Evolutionary conservation across 2,797 vertebrate genomes (phyloP).

Genomic region (Naso thynnoides): DNA sequence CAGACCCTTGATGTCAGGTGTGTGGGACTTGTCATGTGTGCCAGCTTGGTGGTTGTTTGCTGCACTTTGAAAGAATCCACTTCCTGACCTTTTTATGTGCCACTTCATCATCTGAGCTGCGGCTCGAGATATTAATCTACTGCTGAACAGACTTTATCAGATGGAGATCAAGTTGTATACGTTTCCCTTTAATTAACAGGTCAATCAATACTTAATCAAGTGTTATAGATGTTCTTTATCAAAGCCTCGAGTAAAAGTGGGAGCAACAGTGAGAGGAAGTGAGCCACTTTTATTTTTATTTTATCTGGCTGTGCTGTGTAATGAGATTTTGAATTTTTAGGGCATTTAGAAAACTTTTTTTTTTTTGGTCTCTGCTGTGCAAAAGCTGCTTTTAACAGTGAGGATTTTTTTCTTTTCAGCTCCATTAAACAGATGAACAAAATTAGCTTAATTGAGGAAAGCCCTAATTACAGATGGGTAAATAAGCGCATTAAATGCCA

Average conservation of each 20-base stretch:
- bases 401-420: conserved; percentile 3
- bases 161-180: conserved; percentile 6
- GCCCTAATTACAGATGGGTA: conserved; percentile 53
- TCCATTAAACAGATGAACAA: conserved; percentile 48
- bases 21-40: conserved; percentile 12
- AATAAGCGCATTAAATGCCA: conserved; percentile 36
- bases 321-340: conserved; percentile 17
- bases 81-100: conserved; percentile 32
- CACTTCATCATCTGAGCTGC: conserved; percentile 21
- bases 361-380: conserved; percentile 13
- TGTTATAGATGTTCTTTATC: conserved; percentile 33
- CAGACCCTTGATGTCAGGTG: conserved; percentile 23
- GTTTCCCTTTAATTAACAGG: conserved; percentile 44
- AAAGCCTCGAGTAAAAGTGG: neutral
- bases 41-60: conserved; percentile 28
- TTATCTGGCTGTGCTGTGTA: conserved; percentile 3
- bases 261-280: neutral
- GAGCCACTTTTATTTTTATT: conserved; percentile 19
- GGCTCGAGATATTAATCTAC: neutral
- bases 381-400: conserved; percentile 26
- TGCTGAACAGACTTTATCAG: conserved; percentile 14
- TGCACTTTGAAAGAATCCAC: conserved; percentile 11
- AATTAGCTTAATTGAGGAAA: conserved; percentile 49
- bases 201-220: conserved; percentile 52
- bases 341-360: conserved; percentile 18